Evolutionary conservation across 2,113 vertebrate genomes (phyloP), one percentile per base, ranked within the genome.

Genomic region (Tupaia tana): DNA sequence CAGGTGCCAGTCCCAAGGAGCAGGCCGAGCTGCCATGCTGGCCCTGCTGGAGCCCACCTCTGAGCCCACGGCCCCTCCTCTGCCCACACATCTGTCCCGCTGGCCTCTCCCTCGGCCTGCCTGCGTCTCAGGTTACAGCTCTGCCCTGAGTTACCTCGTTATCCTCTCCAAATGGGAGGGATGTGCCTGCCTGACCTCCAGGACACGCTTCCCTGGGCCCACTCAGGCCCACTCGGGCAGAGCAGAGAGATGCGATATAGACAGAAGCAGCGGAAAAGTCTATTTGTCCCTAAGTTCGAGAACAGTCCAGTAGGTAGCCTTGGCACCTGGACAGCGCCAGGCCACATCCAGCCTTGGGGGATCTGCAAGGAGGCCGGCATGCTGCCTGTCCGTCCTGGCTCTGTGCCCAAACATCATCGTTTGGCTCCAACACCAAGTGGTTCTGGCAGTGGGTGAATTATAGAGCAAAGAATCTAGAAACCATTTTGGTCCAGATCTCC

Each of bases 81-180:
- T 77, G 77, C 92, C 96, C 92, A 94, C 93, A 95, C 84, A 77
- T 94, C 90, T 66, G 93, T 80, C 95, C 81, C 80, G 27, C 58
- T 56, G 31, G 52, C 71, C 52, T 85, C 81, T 34, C 75, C 64
- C 75, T 77, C 54, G 43, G 43, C 74, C 63, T 14, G 66, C 29
- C 86, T 75, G 66, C 4, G 2, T 85, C 94, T 97, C 95, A 22
- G 88, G 70, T 94, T 96, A 97, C 94, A 4, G 15, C 31, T 83
- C 64, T 86, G 74, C 73, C 94, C 94, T 9, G 34, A 20, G 92
- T 74, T 94, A 95, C 82, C 94, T 91, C 90, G 91, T 74, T 82
- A 25, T 67, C 77, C 82, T 84, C 93, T 95, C 66, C 83, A 61
- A 74, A 81, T 67, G 0, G 15, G 43, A 78, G 69, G 54, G 54